Evolutionary conservation across 2,797 vertebrate genomes (phyloP).

Genomic region (Platyrinchus mystaceus): DNA sequence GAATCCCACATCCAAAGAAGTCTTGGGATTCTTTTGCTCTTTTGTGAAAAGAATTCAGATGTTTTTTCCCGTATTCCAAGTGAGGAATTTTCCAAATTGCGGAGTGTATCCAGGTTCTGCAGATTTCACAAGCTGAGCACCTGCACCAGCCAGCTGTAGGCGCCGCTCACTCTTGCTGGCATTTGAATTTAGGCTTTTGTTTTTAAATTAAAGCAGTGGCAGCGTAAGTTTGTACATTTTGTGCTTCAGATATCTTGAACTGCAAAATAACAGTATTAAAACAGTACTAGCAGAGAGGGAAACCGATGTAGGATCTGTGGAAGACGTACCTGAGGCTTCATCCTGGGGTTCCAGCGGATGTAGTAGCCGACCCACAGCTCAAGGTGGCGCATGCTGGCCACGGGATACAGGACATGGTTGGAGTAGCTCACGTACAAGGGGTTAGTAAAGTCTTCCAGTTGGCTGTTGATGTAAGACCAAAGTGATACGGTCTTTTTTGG

Average conservation of each 20-base stretch:
- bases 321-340: constrained; percentile 87
- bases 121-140: background rate
- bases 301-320: background rate
- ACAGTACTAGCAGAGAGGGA: background rate
- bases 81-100: background rate
- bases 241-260: background rate
- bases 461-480: constrained; percentile 98
- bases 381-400: constrained; percentile 94
- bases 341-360: constrained; percentile 96
- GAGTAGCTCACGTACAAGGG: constrained; percentile 93
- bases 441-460: constrained; percentile 93
- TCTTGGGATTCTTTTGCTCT: background rate
- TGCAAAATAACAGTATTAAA: fast-evolving
- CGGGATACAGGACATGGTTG: constrained; percentile 94
- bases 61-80: background rate
- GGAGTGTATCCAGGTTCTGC: background rate
- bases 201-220: background rate
- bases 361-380: constrained; percentile 98
- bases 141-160: background rate
- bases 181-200: background rate
- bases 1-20: background rate
- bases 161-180: background rate
- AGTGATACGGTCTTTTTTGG: constrained; percentile 90
- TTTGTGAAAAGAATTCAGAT: background rate
- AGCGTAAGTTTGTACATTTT: fast-evolving